phyloP scores from a whole-genome alignment of 2,113 vertebrate genomes.

The Scomber scombrus region DNA sequence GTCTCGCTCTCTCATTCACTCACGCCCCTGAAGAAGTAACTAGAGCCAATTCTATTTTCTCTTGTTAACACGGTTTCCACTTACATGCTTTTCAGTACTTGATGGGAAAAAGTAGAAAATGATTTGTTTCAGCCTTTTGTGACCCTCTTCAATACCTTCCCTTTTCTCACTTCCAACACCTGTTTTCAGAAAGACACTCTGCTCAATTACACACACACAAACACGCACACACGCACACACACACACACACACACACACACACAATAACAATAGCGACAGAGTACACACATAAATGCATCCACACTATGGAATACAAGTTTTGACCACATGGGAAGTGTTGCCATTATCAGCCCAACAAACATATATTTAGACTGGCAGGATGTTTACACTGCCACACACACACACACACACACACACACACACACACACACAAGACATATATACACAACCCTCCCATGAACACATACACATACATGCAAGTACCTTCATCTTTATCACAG shows the following conservation, averaged over 20 bases:
- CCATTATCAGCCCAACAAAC: slow-evolving; percentile 40
- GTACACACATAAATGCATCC: slow-evolving; percentile 2
- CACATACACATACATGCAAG: neutral
- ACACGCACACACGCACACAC: neutral
- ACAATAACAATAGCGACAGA: neutral
- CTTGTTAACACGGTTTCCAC: slow-evolving; percentile 48
- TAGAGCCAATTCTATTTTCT: slow-evolving; percentile 42
- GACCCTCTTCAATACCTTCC: slow-evolving; percentile 18
- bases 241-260: neutral
- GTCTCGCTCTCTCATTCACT: neutral
- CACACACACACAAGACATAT: neutral
- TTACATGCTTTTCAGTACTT: slow-evolving; percentile 17
- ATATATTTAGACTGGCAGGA: slow-evolving; percentile 37
- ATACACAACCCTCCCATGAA: no score
- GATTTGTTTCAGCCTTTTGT: slow-evolving; percentile 43
- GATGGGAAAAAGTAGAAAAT: slow-evolving; percentile 48
- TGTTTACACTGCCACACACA: slow-evolving; percentile 2
- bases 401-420: slow-evolving; percentile 7
- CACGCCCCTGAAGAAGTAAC: slow-evolving; percentile 18
- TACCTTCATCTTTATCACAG: slow-evolving; percentile 58
- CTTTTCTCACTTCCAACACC: slow-evolving; percentile 16
- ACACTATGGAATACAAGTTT: neutral
- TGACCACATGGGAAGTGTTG: slow-evolving; percentile 12
- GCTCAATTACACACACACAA: slow-evolving; percentile 24
- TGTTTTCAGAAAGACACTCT: slow-evolving; percentile 25